These are phyloP conservation scores for Athripsodes cinereus DNA, from an alignment of 2,888 invertebrate species.

Conservation along the genomic window DNA sequence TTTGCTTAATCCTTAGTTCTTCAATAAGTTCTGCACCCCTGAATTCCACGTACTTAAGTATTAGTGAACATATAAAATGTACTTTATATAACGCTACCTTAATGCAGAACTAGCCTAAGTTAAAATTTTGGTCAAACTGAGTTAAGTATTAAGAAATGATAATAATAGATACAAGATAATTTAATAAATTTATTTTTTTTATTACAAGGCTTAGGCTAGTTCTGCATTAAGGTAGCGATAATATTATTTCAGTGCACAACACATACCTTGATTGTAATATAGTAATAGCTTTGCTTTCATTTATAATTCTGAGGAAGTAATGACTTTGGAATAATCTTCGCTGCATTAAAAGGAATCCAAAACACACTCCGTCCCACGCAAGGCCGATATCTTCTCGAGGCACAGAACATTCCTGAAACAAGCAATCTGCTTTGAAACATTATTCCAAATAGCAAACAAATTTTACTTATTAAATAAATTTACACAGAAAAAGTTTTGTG, in stretches of 20 bases:
- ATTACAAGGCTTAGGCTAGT: not conserved
- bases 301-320: conserved; percentile 95
- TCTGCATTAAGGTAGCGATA: no score
- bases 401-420: conserved; percentile 52
- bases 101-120: no score
- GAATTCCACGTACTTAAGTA: conserved; percentile 19
- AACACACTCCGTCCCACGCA: conserved; percentile 93
- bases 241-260: no score
- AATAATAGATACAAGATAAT: not conserved
- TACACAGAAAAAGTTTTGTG: no score
- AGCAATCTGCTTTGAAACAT: not conserved
- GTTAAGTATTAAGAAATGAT: no score
- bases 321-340: conserved; percentile 88
- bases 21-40: conserved; percentile 95
- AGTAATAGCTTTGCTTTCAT: conserved; percentile 92
- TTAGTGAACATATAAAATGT: not conserved
- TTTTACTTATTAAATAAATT: no score
- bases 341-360: conserved; percentile 88
- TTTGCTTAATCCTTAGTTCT: conserved; percentile 82
- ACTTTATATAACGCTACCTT: no score
- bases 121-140: no score
- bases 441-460: no score
- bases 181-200: not conserved
- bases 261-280: conserved; percentile 81
- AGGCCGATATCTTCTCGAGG: conserved; percentile 80